A percentile compares a stretch with the other conserved stretches of the same genome.
Evolutionary conservation across 2,888 invertebrate genomes (phyloP).

Genomic region (Coenonympha arcania): DNA sequence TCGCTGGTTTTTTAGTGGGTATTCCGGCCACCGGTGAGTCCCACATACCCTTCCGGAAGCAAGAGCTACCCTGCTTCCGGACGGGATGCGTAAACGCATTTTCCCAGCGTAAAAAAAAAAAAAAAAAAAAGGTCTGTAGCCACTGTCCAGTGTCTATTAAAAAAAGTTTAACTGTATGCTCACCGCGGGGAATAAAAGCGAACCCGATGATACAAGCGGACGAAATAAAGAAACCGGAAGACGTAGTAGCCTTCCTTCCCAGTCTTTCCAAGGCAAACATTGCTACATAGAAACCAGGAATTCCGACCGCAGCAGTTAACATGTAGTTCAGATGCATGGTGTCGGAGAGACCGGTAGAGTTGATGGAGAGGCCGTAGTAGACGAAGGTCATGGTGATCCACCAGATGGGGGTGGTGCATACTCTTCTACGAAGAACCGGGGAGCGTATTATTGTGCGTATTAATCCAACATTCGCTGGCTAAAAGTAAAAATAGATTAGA

Average conservation of each 20-base stretch:
- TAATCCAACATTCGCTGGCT: neutral
- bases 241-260: neutral
- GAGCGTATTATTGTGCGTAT: constrained; percentile 35
- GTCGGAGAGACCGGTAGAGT: constrained; percentile 78
- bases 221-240: neutral
- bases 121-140: too few species aligned
- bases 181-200: neutral
- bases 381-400: constrained; percentile 81
- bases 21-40: too few species aligned
- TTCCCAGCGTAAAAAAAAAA: too few species aligned
- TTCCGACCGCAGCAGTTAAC: constrained; percentile 36
- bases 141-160: neutral
- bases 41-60: too few species aligned
- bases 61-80: too few species aligned
- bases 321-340: constrained; percentile 81
- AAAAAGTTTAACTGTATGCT: neutral
- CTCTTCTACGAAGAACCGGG: constrained; percentile 63
- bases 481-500: too few species aligned
- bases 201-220: neutral
- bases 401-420: constrained; percentile 76
- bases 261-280: neutral
- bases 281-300: neutral
- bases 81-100: too few species aligned
- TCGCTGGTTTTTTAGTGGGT: too few species aligned
- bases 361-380: constrained; percentile 82